Percentiles rank a stretch among this genome's conserved stretches.
phyloP scores from a whole-genome alignment of 2,797 vertebrate species.

The Cryptoblepharus egeriae region DNA sequence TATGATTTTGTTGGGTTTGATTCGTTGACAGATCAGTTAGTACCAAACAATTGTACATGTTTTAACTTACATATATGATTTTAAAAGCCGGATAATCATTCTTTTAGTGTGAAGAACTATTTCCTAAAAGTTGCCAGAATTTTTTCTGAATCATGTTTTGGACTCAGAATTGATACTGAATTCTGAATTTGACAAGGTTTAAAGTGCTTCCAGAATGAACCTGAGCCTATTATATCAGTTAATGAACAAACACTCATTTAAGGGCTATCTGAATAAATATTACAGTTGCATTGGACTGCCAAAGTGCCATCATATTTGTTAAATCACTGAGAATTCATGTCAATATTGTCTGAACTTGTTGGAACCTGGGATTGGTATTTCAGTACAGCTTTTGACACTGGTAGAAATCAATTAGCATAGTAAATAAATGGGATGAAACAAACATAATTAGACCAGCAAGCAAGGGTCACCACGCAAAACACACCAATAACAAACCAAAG shows the following conservation, averaged over 20 bases:
- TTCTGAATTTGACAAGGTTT: neutral
- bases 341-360: slow-evolving; percentile 13
- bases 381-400: slow-evolving; percentile 35
- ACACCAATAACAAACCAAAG: slow-evolving; percentile 37
- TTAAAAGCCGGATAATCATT: neutral
- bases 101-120: neutral
- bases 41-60: neutral
- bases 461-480: slow-evolving; percentile 37
- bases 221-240: neutral
- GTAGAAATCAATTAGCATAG: slow-evolving; percentile 49
- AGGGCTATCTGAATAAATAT: neutral
- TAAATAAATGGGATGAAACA: slow-evolving; percentile 57
- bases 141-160: neutral
- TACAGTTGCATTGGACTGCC: neutral
- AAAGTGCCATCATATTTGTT: too few species aligned
- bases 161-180: neutral
- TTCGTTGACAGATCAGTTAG: neutral
- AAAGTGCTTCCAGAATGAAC: neutral
- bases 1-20: neutral
- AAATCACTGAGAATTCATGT: too few species aligned
- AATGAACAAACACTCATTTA: neutral
- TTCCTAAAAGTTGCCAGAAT: neutral
- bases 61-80: neutral
- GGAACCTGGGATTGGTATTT: slow-evolving; percentile 30
- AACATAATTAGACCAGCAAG: slow-evolving; percentile 37